A percentile compares a stretch with the other conserved stretches of the same genome.
These are phyloP conservation scores for Platerodrilus igneus DNA, from an alignment of 2,888 invertebrate genomes.

Conservation along the genomic window DNA sequence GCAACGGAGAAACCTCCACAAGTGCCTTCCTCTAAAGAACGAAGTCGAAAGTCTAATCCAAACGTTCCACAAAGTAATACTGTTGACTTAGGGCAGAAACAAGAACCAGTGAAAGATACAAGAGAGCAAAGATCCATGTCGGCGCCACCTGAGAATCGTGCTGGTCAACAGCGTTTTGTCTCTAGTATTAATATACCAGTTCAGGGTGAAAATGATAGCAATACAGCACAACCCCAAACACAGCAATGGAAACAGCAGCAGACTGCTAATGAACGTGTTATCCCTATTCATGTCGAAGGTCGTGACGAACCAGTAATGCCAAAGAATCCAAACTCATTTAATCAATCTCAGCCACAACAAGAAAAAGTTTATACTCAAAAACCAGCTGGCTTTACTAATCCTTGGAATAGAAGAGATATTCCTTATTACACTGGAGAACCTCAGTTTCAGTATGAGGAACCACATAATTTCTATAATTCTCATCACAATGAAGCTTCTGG, in stretches of 20 bases:
- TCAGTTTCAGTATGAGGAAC: no score
- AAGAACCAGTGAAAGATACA: constrained; percentile 54
- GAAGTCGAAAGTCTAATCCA: constrained; percentile 32
- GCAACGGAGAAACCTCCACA: constrained; percentile 30
- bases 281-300: constrained; percentile 86
- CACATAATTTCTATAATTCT: no score
- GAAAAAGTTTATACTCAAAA: constrained; percentile 38
- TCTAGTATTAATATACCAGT: constrained; percentile 45
- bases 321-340: constrained; percentile 44
- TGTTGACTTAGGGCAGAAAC: constrained; percentile 70
- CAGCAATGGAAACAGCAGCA: constrained; percentile 35
- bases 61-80: constrained; percentile 60
- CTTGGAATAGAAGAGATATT: constrained; percentile 14
- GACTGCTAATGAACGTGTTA: constrained; percentile 65
- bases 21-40: constrained; percentile 34
- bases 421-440: constrained; percentile 16
- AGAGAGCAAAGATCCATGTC: constrained; percentile 72
- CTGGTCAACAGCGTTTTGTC: constrained; percentile 36
- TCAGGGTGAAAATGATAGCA: constrained; percentile 23
- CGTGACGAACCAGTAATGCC: constrained; percentile 74
- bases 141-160: constrained; percentile 63
- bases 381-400: constrained; percentile 52
- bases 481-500: not conserved
- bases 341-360: constrained; percentile 32
- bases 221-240: constrained; percentile 26